Evolutionary conservation across 2,113 vertebrate genomes (phyloP).

Genomic region (Rana temporaria): DNA sequence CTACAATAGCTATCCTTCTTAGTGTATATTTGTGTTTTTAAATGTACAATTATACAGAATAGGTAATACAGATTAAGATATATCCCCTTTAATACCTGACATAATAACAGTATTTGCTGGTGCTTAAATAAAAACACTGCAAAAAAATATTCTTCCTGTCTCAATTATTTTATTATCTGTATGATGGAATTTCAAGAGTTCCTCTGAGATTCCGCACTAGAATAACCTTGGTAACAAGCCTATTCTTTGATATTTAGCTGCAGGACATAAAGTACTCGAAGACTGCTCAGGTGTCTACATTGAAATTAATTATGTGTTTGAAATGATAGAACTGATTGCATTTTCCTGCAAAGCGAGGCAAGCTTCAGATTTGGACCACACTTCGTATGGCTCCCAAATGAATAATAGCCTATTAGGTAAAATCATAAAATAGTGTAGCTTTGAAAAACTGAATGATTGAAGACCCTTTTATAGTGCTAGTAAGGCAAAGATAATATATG

Average conservation of each 20-base stretch:
- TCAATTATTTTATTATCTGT: slow-evolving; percentile 23
- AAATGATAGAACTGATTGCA: slow-evolving; percentile 42
- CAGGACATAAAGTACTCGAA: slow-evolving; percentile 33
- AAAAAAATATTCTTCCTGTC: not conserved
- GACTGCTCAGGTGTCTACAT: slow-evolving; percentile 38
- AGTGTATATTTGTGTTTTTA: no score
- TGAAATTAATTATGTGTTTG: slow-evolving; percentile 41
- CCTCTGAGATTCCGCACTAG: slow-evolving; percentile 9
- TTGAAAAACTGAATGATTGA: slow-evolving; percentile 24
- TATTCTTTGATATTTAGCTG: slow-evolving; percentile 40
- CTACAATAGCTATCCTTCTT: no score
- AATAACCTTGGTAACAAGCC: slow-evolving; percentile 44
- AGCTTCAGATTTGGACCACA: slow-evolving; percentile 12
- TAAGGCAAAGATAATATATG: slow-evolving; percentile 3
- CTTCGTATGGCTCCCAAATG: slow-evolving; percentile 14
- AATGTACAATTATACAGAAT: no score
- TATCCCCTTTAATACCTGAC: no score
- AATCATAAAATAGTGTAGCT: slow-evolving; percentile 27
- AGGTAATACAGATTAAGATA: no score
- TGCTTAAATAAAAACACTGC: no score
- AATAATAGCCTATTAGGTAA: slow-evolving; percentile 41
- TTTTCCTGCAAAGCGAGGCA: slow-evolving; percentile 22
- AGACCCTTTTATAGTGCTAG: slow-evolving; percentile 13
- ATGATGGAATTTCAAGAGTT: slow-evolving; percentile 39
- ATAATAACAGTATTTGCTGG: no score